Conservation (phyloP, 2,113 vertebrate genomes). For the Pelmatolapia mariae region DNA sequence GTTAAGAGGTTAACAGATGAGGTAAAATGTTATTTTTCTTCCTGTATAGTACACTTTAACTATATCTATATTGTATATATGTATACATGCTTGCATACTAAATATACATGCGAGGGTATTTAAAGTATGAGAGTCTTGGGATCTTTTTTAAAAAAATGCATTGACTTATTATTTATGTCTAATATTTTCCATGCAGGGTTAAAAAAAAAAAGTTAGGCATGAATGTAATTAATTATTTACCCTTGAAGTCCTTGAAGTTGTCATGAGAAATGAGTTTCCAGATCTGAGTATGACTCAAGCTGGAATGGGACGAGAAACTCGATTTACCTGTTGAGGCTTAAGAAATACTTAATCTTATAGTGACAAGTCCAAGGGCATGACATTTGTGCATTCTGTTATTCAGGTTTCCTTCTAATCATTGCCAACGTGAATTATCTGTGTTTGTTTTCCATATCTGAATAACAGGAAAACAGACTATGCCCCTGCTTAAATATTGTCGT, state of each 20-base stretch:
- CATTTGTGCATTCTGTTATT: neutral
- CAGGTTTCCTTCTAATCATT: neutral
- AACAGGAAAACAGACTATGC: neutral
- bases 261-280: neutral
- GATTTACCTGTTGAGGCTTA: constrained; percentile 9
- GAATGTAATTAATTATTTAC: neutral
- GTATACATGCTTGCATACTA: neutral
- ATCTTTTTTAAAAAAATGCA: neutral
- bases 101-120: fast-evolving
- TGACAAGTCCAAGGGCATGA: neutral
- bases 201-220: neutral
- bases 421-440: neutral
- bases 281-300: neutral
- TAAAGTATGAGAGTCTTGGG: neutral
- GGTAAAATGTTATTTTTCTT: neutral
- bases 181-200: neutral
- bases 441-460: neutral
- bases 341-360: neutral
- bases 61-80: neutral
- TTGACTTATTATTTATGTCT: neutral
- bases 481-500: neutral
- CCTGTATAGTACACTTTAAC: neutral
- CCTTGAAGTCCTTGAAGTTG: neutral
- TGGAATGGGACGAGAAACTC: neutral
- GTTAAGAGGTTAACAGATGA: neutral